Percentiles rank a stretch among this genome's conserved stretches.
These are phyloP conservation scores for Gymnarchus niloticus DNA, from an alignment of 2,113 vertebrate genomes.

Conservation along the genomic window DNA sequence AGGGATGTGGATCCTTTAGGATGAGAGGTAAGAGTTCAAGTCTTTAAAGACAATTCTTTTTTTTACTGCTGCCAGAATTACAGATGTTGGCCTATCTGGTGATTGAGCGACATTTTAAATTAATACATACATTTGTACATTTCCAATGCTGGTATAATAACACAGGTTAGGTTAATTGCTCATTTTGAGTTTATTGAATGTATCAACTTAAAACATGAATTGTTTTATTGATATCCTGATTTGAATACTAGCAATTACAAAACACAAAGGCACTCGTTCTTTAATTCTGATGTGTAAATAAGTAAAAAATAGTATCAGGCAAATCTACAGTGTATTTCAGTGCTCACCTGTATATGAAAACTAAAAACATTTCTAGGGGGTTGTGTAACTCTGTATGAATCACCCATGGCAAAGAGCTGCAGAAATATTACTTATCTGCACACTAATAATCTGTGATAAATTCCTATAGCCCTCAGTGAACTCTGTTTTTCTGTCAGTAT, in stretches of 20 bases:
- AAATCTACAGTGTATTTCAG: not conserved
- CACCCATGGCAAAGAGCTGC: not conserved
- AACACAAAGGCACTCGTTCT: not conserved
- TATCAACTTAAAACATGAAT: not conserved
- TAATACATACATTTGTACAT: not conserved
- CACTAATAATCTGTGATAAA: slow-evolving; percentile 10
- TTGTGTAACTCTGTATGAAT: slow-evolving; percentile 15
- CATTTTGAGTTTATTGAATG: not conserved
- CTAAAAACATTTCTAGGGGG: not conserved
- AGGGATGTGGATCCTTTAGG: not conserved
- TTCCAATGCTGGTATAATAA: not conserved
- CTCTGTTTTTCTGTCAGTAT: not conserved
- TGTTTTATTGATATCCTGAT: not conserved
- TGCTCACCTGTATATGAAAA: not conserved
- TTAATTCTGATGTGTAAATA: not conserved
- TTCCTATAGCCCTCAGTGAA: not conserved
- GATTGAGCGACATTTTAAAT: not conserved
- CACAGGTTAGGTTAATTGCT: not conserved
- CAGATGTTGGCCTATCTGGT: not conserved
- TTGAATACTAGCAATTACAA: not conserved
- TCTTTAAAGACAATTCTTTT: not conserved
- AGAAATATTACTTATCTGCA: not conserved
- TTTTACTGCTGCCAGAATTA: not conserved
- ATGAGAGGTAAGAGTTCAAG: not conserved
- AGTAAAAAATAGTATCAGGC: not conserved